Evolutionary conservation across 1,140 invertebrate genomes (phyloP), one percentile per base, ranked within the genome.

Genomic region (Helicoverpa zea): DNA sequence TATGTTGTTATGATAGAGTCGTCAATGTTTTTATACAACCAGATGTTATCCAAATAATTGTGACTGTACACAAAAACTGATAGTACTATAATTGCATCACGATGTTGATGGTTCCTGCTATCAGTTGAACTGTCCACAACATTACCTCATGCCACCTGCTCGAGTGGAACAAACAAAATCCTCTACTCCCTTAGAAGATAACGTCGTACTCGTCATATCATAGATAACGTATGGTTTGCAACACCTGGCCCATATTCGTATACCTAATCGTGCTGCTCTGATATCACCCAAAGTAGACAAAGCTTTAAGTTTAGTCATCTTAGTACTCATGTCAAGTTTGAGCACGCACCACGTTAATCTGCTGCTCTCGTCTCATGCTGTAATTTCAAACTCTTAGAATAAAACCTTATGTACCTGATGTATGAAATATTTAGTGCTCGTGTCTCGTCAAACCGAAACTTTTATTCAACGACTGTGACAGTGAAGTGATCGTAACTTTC

Each of bases 191-290:
- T 77, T 77, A 11, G 63, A 13, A 58, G 68, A 81, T 80, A 81
- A 78, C 74, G 78, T 63, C 43, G 58, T 76, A 76, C 35, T 16
- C 75, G 35, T 51, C 64, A 49, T 78, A 82, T 83, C 83, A 54
- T 63, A 84, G 89, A 91, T 91, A 91, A 78, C 66, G 78, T 74
- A 75, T 49, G 79, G 84, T 90, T 93, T 92, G 89, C 91, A 87
- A 92, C 92, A 93, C 87, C 85, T 91, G 89, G 74, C 89, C 92
- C 88, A 92, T 86, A 92, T 92, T 88, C 77, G 61, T 85, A 83
- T 86, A 83, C 61, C 84, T 86, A 88, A 88, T 90, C 85, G 80
- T 63, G 79, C 74, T 83, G 80, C 70, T 68, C 72, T 86, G 83
- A 85, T 91, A 90, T 87, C 87, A 84, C 80, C 84, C 80, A 54